Evolutionary conservation across 2,113 vertebrate species (phyloP).

Genomic region (Ctenomys sociabilis): DNA sequence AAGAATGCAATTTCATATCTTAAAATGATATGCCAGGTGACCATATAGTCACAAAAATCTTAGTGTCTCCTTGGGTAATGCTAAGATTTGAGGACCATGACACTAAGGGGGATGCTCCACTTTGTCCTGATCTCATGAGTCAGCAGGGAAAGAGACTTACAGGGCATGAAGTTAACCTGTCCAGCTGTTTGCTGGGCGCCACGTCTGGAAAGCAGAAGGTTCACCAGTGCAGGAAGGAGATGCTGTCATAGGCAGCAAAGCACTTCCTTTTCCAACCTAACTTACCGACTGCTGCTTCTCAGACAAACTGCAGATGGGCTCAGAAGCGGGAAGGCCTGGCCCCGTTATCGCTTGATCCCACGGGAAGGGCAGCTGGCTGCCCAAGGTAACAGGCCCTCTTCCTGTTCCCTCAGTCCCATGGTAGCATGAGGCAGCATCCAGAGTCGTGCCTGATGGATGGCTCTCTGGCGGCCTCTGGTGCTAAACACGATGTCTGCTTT

Average conservation of each 20-base stretch:
- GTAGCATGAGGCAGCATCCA: background rate
- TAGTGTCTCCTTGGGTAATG: background rate
- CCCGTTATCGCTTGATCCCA: background rate
- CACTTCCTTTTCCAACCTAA: background rate
- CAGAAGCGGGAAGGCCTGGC: background rate
- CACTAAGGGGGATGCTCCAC: background rate
- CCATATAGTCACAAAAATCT: background rate
- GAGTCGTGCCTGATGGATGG: background rate
- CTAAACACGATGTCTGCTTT: slow-evolving; percentile 10
- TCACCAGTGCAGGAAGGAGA: slow-evolving; percentile 12
- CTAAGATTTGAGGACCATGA: background rate
- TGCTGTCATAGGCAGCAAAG: background rate
- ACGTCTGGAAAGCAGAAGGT: background rate
- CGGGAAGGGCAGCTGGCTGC: background rate
- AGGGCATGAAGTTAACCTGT: background rate
- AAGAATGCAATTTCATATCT: slow-evolving; percentile 36
- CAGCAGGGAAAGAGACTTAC: background rate
- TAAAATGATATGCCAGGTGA: background rate
- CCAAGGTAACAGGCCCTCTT: background rate
- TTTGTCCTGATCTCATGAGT: background rate
- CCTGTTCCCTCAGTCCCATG: background rate
- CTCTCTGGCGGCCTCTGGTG: slow-evolving; percentile 78
- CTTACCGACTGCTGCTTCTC: background rate
- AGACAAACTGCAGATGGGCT: background rate
- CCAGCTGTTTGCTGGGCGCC: background rate